These are phyloP conservation scores for Ceyx erithaca DNA, from an alignment of 2,797 vertebrate genomes.

Conservation along the genomic window DNA sequence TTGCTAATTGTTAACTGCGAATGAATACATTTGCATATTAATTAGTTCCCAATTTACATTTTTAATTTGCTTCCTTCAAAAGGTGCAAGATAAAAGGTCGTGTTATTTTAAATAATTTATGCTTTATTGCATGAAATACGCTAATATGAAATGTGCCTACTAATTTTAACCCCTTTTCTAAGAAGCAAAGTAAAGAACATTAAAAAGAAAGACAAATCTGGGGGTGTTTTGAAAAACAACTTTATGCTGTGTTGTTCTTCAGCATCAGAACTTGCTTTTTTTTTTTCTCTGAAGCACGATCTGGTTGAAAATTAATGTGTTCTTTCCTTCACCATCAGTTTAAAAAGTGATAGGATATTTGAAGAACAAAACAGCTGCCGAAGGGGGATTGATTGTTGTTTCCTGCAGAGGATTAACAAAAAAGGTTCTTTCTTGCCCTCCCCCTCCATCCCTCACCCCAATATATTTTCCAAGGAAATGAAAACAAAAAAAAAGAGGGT, in stretches of 20 bases:
- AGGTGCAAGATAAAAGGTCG: conserved; percentile 99
- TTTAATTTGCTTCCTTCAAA: conserved; percentile 99
- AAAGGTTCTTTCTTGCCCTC: neutral
- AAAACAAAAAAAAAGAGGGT: conserved; percentile 31
- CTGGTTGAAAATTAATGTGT: conserved; percentile 73
- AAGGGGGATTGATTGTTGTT: conserved; percentile 52
- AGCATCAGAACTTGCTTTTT: conserved; percentile 66
- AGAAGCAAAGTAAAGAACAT: conserved; percentile 76
- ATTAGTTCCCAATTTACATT: conserved; percentile 99
- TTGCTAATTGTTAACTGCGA: conserved; percentile 99
- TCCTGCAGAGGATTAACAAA: conserved; percentile 69
- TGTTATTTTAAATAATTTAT: conserved; percentile 99
- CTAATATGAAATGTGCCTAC: conserved; percentile 93
- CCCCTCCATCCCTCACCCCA: conserved; percentile 1
- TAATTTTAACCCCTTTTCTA: conserved; percentile 89
- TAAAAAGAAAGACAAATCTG: conserved; percentile 71
- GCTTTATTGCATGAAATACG: conserved; percentile 98
- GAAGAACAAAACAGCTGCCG: conserved; percentile 76
- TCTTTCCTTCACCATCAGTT: conserved; percentile 73
- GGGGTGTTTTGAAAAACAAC: conserved; percentile 75
- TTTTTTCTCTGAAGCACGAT: conserved; percentile 69
- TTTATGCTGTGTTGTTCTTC: conserved; percentile 70
- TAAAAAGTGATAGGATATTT: conserved; percentile 78
- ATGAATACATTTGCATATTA: conserved; percentile 99
- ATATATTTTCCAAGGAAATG: conserved; percentile 31